Conservation (phyloP, 2,113 vertebrate genomes). For the Spilogale gracilis region DNA sequence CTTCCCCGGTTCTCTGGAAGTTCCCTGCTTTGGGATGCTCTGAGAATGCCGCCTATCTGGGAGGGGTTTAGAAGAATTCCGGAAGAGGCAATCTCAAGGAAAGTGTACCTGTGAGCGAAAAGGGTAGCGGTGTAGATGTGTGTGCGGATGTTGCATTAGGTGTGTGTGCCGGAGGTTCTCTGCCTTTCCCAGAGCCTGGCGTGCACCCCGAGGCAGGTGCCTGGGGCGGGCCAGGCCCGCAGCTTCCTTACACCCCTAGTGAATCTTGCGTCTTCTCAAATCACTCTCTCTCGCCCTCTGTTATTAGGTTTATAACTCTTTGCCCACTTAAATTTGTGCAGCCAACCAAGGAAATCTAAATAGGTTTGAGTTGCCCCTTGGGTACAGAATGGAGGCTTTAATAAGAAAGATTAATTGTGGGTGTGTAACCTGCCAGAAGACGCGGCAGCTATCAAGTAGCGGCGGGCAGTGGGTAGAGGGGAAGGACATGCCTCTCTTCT, state of each 20-base stretch:
- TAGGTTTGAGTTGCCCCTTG: conserved; percentile 89
- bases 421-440: conserved; percentile 86
- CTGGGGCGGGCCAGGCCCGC: conserved; percentile 57
- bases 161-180: background rate
- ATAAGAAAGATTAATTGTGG: conserved; percentile 91
- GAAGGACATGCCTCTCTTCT: background rate
- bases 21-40: conserved; percentile 68
- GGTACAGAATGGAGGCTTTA: conserved; percentile 86
- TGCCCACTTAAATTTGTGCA: conserved; percentile 92
- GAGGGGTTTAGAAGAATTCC: conserved; percentile 17
- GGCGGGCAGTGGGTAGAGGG: conserved; percentile 27
- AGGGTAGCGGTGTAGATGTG: background rate
- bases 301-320: conserved; percentile 92
- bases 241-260: conserved; percentile 63
- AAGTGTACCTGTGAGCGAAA: background rate
- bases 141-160: background rate
- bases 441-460: conserved; percentile 82
- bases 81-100: background rate
- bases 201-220: background rate
- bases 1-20: conserved; percentile 54
- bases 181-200: background rate
- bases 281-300: conserved; percentile 75
- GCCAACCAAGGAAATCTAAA: conserved; percentile 91
- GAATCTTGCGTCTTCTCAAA: conserved; percentile 82
- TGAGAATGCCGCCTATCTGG: conserved; percentile 73